Conservation (phyloP, 2,888 invertebrate genomes). For the Dynastes hyllus region DNA sequence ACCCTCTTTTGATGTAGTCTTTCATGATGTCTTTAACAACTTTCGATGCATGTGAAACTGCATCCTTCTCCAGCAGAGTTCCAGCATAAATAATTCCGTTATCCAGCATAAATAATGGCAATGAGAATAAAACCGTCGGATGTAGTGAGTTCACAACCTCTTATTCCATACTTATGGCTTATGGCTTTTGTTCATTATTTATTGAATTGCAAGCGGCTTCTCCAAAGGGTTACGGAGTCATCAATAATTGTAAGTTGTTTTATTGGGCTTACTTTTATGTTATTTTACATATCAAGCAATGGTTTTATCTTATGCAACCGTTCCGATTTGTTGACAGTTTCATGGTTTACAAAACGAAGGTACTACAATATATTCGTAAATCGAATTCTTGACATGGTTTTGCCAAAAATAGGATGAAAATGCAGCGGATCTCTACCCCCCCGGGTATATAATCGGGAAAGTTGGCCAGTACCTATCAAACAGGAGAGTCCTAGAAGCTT, state of each 20-base stretch:
- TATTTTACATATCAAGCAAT: slow-evolving; percentile 8
- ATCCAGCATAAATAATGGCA: background rate
- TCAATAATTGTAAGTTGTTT: background rate
- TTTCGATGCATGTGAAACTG: background rate
- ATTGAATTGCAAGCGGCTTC: slow-evolving; percentile 7
- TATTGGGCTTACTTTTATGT: background rate
- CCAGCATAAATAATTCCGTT: background rate
- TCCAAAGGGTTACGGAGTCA: background rate
- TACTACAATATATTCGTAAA: no score
- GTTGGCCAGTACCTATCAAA: no score
- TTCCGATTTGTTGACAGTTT: no score
- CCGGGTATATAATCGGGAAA: no score
- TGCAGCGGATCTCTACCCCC: no score
- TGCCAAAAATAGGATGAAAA: no score
- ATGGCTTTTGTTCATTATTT: background rate
- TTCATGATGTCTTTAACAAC: slow-evolving; percentile 1
- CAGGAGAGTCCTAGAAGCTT: no score
- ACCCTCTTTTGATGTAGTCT: background rate
- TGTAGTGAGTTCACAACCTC: background rate
- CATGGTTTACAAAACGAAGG: no score
- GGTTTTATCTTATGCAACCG: background rate
- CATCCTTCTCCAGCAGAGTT: background rate
- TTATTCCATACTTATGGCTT: background rate
- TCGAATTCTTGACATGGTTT: no score
- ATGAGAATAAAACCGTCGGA: background rate